Evolutionary conservation across 2,113 vertebrate species (phyloP).

Genomic region (Apaloderma vittatum): DNA sequence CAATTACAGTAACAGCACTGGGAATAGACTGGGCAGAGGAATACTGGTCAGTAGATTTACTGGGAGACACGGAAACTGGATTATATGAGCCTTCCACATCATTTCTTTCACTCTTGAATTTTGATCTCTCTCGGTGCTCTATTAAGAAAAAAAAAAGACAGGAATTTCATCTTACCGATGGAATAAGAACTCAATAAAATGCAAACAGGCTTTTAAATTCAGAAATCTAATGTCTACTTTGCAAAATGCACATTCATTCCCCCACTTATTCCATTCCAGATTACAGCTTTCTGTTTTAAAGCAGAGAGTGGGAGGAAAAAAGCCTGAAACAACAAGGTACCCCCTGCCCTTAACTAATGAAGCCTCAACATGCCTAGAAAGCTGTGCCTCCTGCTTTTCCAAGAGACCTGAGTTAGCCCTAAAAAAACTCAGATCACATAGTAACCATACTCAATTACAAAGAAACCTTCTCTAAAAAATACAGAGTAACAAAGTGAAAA

Average conservation of each 20-base stretch:
- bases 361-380: neutral
- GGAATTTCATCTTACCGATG: neutral
- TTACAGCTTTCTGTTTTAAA: neutral
- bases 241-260: neutral
- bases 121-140: slow-evolving; percentile 85
- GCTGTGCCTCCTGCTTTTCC: neutral
- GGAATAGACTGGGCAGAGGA: slow-evolving; percentile 86
- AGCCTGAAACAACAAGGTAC: neutral
- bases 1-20: slow-evolving; percentile 86
- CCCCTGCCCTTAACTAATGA: neutral
- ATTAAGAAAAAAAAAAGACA: slow-evolving; percentile 34
- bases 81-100: slow-evolving; percentile 85
- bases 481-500: neutral
- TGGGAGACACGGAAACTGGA: slow-evolving; percentile 73
- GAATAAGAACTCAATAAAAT: neutral
- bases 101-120: slow-evolving; percentile 85
- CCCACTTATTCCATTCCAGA: neutral
- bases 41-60: slow-evolving; percentile 81
- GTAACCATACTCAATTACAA: neutral
- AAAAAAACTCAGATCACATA: neutral
- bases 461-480: neutral
- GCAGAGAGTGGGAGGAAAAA: neutral
- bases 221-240: neutral
- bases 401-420: neutral
- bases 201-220: neutral